phyloP scores from a whole-genome alignment of 1,140 invertebrate species.

The Bilobella aurantiaca region DNA sequence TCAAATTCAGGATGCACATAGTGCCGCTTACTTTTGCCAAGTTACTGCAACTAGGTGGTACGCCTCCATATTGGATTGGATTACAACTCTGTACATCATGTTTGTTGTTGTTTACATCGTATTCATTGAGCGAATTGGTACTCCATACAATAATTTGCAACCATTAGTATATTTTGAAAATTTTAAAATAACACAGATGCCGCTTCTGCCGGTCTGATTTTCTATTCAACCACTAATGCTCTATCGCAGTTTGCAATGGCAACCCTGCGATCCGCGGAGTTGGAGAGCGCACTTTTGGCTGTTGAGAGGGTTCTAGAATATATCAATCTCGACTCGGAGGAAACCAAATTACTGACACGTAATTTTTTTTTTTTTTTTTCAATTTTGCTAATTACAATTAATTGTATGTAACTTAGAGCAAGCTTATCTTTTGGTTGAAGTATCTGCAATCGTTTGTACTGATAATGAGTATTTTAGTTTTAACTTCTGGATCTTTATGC shows the following conservation, averaged over 20 bases:
- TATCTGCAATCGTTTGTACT: too few relatives aligned
- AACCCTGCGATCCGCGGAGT: not conserved
- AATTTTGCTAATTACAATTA: too few relatives aligned
- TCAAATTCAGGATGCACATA: not conserved
- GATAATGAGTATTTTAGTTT: too few relatives aligned
- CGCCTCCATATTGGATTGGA: not conserved
- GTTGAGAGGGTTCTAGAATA: not conserved
- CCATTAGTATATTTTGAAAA: not conserved
- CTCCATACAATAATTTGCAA: not conserved
- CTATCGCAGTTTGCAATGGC: not conserved
- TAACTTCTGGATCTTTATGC: too few relatives aligned
- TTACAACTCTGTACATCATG: not conserved
- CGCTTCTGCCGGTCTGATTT: not conserved
- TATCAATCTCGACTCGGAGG: not conserved
- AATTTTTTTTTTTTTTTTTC: not conserved
- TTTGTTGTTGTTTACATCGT: not conserved
- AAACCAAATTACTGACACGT: not conserved
- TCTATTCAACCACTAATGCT: not conserved
- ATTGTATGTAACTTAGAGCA: too few relatives aligned
- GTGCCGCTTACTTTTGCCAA: not conserved
- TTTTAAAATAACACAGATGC: not conserved
- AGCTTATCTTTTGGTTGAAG: too few relatives aligned
- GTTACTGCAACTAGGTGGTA: not conserved
- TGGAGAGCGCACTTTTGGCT: not conserved
- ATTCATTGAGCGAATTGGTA: not conserved